Evolutionary conservation across 2,113 vertebrate genomes (phyloP), one percentile per base, ranked within the genome.

Genomic region (Actenoides hombroni): DNA sequence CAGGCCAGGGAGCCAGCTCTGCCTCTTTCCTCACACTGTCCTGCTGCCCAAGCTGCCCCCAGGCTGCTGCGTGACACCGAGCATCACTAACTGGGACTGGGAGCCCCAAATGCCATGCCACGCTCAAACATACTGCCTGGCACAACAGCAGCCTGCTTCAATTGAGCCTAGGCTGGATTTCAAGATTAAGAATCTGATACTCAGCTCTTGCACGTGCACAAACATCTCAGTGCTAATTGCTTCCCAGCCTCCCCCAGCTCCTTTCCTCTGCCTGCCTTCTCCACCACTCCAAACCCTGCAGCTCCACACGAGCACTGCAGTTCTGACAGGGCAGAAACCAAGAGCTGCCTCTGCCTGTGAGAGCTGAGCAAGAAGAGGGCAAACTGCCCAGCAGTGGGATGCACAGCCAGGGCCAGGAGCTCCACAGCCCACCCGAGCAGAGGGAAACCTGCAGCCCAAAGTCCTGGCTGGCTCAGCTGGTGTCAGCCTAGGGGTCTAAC

Each of bases 1-100:
- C 4, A 19, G 88, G 91, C 69, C 74, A 91, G 49, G 73, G 54
- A 86, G 94, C 16, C 71, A 91, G 39, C 46, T 80, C 54, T 88
- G 63, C 35, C 35, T 14, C 39, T 75, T 78, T 59, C 70, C 85
- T 33, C 16, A 17, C 37, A 12, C 19, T 33, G 65, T 64, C 39
- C 59, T 57, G 10, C 5, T 6, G 37, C 56, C 86, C 63, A 76
- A 89, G 54, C 31, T 14, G 17, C 29, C 31, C 9, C 5, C 37
- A 40, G 1, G 13, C 31, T 74, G 42, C 17, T 49, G 37, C 46
- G 35, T 7, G 31, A 56, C 63, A 56, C 26, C 0, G 0, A 81
- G 67, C 63, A 59, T 54, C 73, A 48, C 37, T 59, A 81, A 65
- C 65, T 40, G 60, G 33, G 83, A 64, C 37, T 60, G 29, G 13